phyloP scores from a whole-genome alignment of 1,140 invertebrate genomes.

The Papilio helenus region DNA sequence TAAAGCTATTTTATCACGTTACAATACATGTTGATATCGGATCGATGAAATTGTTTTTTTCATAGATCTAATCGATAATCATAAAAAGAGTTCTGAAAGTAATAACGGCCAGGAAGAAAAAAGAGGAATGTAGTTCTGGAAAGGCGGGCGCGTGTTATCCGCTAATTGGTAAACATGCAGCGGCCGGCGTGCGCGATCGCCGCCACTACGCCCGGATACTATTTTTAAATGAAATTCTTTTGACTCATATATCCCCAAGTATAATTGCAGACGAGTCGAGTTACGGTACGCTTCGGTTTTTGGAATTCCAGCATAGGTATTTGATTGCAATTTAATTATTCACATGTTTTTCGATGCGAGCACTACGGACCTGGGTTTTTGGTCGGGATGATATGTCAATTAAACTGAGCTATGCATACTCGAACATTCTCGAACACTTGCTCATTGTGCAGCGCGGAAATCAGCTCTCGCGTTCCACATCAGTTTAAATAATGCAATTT shows the following conservation, averaged over 20 bases:
- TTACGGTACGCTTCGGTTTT: constrained; percentile 55
- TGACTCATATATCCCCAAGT: constrained; percentile 70
- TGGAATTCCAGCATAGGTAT: constrained; percentile 68
- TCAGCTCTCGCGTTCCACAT: constrained; percentile 27
- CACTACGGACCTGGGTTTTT: constrained; percentile 42
- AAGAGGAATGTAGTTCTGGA: constrained; percentile 57
- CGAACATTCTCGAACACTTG: constrained; percentile 49
- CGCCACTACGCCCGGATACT: constrained; percentile 57
- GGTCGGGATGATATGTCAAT: constrained; percentile 45
- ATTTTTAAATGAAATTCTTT: constrained; percentile 81
- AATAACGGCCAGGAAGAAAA: constrained; percentile 62
- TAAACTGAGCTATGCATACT: constrained; percentile 53
- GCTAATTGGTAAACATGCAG: constrained; percentile 76
- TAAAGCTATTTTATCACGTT: background rate
- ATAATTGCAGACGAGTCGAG: constrained; percentile 64
- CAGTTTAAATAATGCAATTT: constrained; percentile 32
- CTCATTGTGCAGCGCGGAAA: constrained; percentile 42
- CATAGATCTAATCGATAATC: constrained; percentile 48
- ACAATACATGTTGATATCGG: background rate
- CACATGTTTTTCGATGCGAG: constrained; percentile 57
- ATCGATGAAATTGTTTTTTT: constrained; percentile 42
- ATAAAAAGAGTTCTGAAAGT: constrained; percentile 55
- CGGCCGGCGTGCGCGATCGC: constrained; percentile 56
- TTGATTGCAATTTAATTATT: constrained; percentile 75
- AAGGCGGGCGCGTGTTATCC: constrained; percentile 55